Evolutionary conservation across 2,797 vertebrate species (phyloP).

Genomic region (Centropyge bicolor): DNA sequence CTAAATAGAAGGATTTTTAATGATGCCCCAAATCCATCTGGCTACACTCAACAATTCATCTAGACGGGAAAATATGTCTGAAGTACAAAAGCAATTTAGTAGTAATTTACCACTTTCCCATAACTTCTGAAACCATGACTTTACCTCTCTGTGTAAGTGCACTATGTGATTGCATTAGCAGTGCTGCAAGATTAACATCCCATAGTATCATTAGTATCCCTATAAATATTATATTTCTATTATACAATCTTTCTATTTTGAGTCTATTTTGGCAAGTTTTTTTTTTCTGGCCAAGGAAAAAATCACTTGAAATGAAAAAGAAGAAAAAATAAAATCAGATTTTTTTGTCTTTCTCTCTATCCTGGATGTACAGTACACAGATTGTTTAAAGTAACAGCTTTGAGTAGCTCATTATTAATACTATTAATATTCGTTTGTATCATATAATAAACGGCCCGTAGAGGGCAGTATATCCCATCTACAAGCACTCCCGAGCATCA

Average conservation of each 20-base stretch:
- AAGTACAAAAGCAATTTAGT: background rate
- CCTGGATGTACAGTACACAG: background rate
- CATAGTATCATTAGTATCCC: background rate
- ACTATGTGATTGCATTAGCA: slow-evolving; percentile 48
- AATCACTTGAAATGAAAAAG: slow-evolving; percentile 7
- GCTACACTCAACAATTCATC: background rate
- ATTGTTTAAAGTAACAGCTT: background rate
- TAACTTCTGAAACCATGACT: background rate
- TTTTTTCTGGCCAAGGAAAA: background rate
- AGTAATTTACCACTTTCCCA: background rate
- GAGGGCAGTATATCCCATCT: slow-evolving; percentile 45
- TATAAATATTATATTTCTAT: background rate
- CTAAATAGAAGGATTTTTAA: background rate
- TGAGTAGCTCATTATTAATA: background rate
- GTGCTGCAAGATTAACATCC: slow-evolving; percentile 3
- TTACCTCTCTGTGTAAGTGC: background rate
- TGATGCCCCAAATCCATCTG: background rate
- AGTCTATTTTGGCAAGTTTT: slow-evolving; percentile 11
- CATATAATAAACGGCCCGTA: slow-evolving; percentile 39
- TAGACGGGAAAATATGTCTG: background rate
- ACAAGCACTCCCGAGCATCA: background rate
- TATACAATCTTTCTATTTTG: background rate
- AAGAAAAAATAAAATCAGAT: slow-evolving; percentile 9
- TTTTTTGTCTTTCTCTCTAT: background rate
- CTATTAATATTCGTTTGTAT: background rate